phyloP scores from a whole-genome alignment of 2,113 vertebrate genomes.

The Rhabdornis inornatus region DNA sequence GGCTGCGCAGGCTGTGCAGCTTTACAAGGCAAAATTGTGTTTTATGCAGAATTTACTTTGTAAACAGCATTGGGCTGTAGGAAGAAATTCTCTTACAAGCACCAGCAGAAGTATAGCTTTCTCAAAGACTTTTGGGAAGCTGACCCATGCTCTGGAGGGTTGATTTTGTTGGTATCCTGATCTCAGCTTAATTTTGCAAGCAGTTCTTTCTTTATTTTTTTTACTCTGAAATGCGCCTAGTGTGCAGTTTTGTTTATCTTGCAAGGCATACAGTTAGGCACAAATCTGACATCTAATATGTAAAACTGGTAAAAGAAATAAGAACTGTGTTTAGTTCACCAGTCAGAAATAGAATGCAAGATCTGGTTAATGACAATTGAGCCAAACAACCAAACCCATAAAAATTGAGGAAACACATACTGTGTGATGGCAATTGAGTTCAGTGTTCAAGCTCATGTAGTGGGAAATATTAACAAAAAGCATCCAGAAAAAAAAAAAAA shows the following conservation, averaged over 20 bases:
- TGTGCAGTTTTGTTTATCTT: neutral
- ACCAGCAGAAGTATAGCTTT: neutral
- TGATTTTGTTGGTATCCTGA: neutral
- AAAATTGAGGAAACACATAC: neutral
- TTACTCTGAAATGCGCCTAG: neutral
- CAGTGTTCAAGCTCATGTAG: neutral
- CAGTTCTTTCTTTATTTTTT: neutral
- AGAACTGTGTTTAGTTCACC: neutral
- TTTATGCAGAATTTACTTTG: neutral
- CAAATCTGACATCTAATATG: neutral
- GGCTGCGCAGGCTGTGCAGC: neutral
- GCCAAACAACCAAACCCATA: neutral
- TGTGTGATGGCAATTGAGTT: neutral
- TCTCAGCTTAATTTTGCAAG: neutral
- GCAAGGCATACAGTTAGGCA: neutral
- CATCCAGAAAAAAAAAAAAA: neutral
- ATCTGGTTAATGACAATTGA: neutral
- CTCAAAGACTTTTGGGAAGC: neutral
- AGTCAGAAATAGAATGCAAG: neutral
- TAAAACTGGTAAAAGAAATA: neutral
- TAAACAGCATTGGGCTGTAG: neutral
- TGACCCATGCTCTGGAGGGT: neutral
- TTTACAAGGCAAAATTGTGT: neutral
- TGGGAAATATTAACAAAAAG: neutral
- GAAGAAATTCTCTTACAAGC: neutral